A percentile compares a stretch with the other conserved stretches of the same genome.
phyloP scores from a whole-genome alignment of 2,113 vertebrate species.

The Zosterops pallidus region DNA sequence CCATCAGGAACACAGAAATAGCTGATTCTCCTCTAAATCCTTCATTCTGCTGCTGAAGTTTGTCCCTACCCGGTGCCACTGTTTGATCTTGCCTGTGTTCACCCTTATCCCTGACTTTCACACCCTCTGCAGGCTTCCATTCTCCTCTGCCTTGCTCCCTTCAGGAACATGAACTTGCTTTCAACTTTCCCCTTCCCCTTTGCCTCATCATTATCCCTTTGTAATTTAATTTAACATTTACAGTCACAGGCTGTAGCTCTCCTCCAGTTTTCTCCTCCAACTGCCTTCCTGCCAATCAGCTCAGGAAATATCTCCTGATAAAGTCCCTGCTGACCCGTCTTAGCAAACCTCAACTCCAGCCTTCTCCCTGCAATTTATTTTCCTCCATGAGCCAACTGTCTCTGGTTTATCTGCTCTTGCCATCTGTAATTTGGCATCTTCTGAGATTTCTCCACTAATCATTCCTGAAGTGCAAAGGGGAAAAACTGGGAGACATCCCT shows the following conservation, averaged over 20 bases:
- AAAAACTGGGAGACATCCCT: neutral
- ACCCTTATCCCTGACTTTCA: neutral
- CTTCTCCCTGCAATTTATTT: neutral
- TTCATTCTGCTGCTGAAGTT: neutral
- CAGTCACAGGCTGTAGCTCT: neutral
- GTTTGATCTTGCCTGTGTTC: neutral
- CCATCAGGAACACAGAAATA: neutral
- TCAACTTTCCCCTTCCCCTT: neutral
- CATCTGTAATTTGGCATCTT: neutral
- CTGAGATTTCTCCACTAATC: neutral
- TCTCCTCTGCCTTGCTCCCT: neutral
- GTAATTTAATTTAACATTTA: slow-evolving; percentile 2
- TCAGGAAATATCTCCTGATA: neutral
- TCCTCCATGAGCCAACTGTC: neutral
- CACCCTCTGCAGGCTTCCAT: neutral
- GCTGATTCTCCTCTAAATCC: neutral
- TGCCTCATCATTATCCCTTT: neutral
- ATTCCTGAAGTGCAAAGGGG: neutral
- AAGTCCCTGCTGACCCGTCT: neutral
- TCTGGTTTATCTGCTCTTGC: neutral
- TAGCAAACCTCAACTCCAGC: neutral
- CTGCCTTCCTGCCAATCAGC: neutral
- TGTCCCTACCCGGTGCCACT: neutral
- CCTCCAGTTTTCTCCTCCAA: neutral
- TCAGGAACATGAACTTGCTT: neutral